Percentiles rank a stretch among this genome's conserved stretches.
Evolutionary conservation across 2,888 invertebrate genomes (phyloP).

Genomic region (Sphaerophoria taeniata): DNA sequence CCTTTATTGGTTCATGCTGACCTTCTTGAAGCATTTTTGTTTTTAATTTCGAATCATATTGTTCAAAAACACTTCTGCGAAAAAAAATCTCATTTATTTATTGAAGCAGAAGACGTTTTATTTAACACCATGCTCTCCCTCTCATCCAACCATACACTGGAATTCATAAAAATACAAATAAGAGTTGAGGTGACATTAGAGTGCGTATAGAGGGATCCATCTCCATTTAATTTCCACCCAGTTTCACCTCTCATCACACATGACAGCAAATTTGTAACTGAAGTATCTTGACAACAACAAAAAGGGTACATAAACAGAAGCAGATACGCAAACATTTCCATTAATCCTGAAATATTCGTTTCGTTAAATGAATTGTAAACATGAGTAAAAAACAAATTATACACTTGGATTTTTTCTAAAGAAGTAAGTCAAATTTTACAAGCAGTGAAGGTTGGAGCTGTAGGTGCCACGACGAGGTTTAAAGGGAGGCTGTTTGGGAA

Average conservation of each 20-base stretch:
- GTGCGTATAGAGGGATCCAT: constrained; percentile 6
- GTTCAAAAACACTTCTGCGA: neutral
- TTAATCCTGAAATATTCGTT: constrained; percentile 55
- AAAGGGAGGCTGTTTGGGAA: neutral
- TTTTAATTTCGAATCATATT: neutral
- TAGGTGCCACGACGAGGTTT: neutral
- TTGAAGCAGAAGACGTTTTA: neutral
- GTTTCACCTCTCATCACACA: neutral
- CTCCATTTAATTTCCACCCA: neutral
- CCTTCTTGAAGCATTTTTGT: too few species aligned
- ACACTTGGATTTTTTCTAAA: constrained; percentile 26
- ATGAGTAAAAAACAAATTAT: constrained; percentile 62
- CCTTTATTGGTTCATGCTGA: neutral
- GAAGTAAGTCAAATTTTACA: constrained; percentile 19
- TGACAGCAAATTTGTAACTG: constrained; percentile 10
- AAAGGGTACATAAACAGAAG: constrained; percentile 29
- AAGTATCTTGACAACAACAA: neutral
- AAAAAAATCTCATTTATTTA: neutral
- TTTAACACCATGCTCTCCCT: neutral
- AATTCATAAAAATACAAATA: neutral
- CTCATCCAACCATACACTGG: neutral
- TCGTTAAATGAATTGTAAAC: constrained; percentile 67
- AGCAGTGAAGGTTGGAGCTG: neutral
- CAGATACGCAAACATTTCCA: constrained; percentile 36
- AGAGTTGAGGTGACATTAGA: constrained; percentile 11